These are phyloP conservation scores for Drosophila vallismaia DNA, from an alignment of 2,888 invertebrate species.

Conservation along the genomic window DNA sequence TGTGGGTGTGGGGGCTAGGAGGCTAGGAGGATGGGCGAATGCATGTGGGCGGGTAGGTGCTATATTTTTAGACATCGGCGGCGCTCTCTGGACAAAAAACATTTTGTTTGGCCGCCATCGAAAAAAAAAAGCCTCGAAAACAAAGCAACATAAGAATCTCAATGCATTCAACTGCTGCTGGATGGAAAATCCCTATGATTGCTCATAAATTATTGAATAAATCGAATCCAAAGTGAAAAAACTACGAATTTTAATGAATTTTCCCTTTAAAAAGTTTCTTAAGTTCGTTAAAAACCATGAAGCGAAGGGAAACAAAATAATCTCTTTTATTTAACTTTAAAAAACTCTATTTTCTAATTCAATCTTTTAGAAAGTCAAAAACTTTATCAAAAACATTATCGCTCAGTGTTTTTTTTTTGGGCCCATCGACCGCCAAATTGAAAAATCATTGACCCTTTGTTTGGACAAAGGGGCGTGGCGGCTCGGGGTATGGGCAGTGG, in stretches of 20 bases:
- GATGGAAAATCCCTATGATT: conserved; percentile 18
- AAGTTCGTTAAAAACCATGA: too few relatives aligned
- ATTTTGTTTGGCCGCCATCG: conserved; percentile 30
- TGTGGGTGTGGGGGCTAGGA: background rate
- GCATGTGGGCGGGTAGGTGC: conserved; percentile 41
- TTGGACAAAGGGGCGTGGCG: conserved; percentile 2
- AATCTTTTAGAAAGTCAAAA: too few relatives aligned
- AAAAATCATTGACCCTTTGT: conserved; percentile 60
- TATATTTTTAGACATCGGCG: conserved; percentile 40
- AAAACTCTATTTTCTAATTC: too few relatives aligned
- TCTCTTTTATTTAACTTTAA: too few relatives aligned
- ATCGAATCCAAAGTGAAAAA: too few relatives aligned
- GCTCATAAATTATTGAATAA: too few relatives aligned
- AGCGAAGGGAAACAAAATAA: too few relatives aligned
- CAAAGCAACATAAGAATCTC: conserved; percentile 11
- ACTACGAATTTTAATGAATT: too few relatives aligned
- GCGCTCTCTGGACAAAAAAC: conserved; percentile 35
- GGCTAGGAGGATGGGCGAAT: conserved; percentile 8
- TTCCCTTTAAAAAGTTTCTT: too few relatives aligned
- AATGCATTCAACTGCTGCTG: conserved; percentile 1
- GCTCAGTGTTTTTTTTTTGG: conserved; percentile 1
- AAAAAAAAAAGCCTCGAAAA: conserved; percentile 30
- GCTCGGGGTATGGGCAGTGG: background rate
- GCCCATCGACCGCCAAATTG: conserved; percentile 43
- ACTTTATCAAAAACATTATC: conserved; percentile 2